Percentiles rank a stretch among this genome's conserved stretches.
Evolutionary conservation across 2,888 invertebrate genomes (phyloP).

Genomic region (Heteromurus nitidus): DNA sequence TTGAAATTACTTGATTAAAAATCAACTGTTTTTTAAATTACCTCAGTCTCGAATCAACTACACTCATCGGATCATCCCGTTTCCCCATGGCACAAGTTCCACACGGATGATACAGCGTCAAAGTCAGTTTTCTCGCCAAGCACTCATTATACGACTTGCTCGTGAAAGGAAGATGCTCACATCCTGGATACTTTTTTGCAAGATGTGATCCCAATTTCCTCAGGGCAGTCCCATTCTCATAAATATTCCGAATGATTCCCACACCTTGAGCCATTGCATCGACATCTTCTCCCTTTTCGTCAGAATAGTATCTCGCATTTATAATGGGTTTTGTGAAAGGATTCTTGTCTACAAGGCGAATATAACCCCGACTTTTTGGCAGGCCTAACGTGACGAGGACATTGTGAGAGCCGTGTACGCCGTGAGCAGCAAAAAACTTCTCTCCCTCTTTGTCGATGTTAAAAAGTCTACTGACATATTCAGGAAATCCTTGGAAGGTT

Average conservation of each 20-base stretch:
- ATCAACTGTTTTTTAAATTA: slow-evolving; percentile 7
- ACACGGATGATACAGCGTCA: slow-evolving; percentile 27
- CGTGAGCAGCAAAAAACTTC: slow-evolving; percentile 1
- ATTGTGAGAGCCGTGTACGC: slow-evolving; percentile 29
- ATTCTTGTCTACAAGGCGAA: slow-evolving; percentile 15
- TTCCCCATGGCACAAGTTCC: slow-evolving; percentile 58
- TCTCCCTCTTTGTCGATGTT: background rate
- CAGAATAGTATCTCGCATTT: slow-evolving; percentile 54
- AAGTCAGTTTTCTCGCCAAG: background rate
- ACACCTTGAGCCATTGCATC: slow-evolving; percentile 49
- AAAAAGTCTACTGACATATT: slow-evolving; percentile 14
- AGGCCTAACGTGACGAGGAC: slow-evolving; percentile 35
- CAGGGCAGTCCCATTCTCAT: slow-evolving; percentile 34
- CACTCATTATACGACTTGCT: slow-evolving; percentile 47
- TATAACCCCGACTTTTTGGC: slow-evolving; percentile 47
- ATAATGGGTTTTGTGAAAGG: slow-evolving; percentile 43
- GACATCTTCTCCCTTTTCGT: slow-evolving; percentile 36
- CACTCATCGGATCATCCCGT: slow-evolving; percentile 23
- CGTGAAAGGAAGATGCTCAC: slow-evolving; percentile 26
- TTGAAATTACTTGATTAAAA: too few species aligned
- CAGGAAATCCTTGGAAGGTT: background rate
- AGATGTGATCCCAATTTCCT: slow-evolving; percentile 27
- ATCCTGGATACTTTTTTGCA: slow-evolving; percentile 21
- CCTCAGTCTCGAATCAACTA: slow-evolving; percentile 61
- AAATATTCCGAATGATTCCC: slow-evolving; percentile 14